Percentiles rank a stretch among this genome's conserved stretches.
Conservation (phyloP, 2,797 vertebrate species). For the Melopsittacus undulatus region DNA sequence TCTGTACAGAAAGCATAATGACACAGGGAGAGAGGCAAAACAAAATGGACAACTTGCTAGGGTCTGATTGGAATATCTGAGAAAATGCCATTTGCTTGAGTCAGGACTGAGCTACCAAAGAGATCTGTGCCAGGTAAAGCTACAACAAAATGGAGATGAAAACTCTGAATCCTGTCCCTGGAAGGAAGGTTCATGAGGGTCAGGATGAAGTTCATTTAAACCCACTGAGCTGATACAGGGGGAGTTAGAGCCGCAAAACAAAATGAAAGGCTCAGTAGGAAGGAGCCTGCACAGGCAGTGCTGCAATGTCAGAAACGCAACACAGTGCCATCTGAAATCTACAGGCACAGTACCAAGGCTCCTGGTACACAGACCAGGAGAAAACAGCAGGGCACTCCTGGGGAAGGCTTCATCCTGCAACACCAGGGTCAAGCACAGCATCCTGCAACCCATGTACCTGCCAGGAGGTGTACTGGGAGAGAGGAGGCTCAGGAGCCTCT, state of each 20-base stretch:
- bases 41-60: slow-evolving; percentile 54
- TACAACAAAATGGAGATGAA: slow-evolving; percentile 2
- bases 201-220: slow-evolving; percentile 34
- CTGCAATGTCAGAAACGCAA: slow-evolving; percentile 36
- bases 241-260: slow-evolving; percentile 13
- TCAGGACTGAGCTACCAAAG: neutral
- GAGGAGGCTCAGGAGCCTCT: neutral
- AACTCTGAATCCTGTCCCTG: neutral
- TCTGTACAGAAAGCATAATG: neutral
- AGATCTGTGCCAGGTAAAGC: neutral
- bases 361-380: neutral
- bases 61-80: neutral
- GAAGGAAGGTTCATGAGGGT: neutral
- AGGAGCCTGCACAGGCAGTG: slow-evolving; percentile 27
- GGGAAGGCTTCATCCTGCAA: neutral
- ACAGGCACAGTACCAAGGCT: slow-evolving; percentile 19
- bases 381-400: neutral
- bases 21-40: neutral
- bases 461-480: neutral
- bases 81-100: neutral
- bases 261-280: slow-evolving; percentile 48
- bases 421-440: neutral
- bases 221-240: neutral
- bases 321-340: slow-evolving; percentile 42
- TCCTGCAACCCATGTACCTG: neutral